Percentiles rank a stretch among this genome's conserved stretches.
Conservation (phyloP, 1,140 invertebrate genomes). For the Coptotermes formosanus region DNA sequence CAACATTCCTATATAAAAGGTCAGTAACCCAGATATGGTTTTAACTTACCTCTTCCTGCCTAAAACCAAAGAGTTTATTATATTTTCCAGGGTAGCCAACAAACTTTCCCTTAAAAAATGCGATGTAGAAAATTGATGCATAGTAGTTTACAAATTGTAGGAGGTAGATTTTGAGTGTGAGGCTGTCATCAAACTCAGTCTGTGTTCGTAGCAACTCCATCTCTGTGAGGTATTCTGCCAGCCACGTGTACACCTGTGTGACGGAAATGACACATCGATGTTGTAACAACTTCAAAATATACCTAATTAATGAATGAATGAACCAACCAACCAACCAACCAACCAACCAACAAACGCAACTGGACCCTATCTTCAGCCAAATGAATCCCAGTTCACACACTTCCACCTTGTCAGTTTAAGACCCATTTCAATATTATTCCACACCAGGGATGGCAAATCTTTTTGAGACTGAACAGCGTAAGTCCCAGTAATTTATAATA, state of each 20-base stretch:
- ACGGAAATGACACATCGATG: conserved; percentile 13
- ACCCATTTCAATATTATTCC: too few relatives aligned
- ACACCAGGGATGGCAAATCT: too few relatives aligned
- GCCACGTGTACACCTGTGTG: conserved; percentile 53
- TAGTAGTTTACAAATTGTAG: conserved; percentile 73
- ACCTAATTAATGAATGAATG: too few relatives aligned
- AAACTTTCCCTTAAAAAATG: conserved; percentile 64
- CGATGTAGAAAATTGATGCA: conserved; percentile 69
- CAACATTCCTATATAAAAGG: too few relatives aligned
- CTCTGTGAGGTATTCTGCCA: conserved; percentile 62
- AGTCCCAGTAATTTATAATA: too few relatives aligned
- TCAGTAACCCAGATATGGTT: too few relatives aligned
- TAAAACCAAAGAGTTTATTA: conserved; percentile 62
- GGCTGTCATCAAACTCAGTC: conserved; percentile 66
- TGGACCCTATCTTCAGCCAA: too few relatives aligned
- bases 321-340: too few relatives aligned
- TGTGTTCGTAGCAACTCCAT: conserved; percentile 66
- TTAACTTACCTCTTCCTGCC: conserved; percentile 76
- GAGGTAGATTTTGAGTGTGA: conserved; percentile 68
- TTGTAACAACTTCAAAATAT: background rate
- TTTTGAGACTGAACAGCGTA: too few relatives aligned
- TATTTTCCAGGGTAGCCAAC: conserved; percentile 49
- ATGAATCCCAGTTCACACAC: too few relatives aligned
- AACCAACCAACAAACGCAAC: background rate
- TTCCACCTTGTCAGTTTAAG: too few relatives aligned